Conservation (phyloP, 1,140 invertebrate species). For the Araneus ventricosus region DNA sequence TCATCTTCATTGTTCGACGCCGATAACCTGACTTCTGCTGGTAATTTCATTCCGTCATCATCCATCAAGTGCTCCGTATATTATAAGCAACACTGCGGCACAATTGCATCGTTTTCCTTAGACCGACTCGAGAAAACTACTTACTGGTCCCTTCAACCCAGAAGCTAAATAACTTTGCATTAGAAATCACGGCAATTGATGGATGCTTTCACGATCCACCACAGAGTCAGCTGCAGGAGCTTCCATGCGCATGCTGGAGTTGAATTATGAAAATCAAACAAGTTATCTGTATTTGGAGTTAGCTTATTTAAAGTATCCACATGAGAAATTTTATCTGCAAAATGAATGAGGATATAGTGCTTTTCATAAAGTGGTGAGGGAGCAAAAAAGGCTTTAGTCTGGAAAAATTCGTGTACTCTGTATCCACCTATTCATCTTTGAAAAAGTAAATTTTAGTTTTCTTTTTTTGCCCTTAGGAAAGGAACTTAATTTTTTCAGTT, state of each 20-base stretch:
- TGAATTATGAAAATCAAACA: conserved; percentile 3
- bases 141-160: not conserved
- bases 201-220: not conserved
- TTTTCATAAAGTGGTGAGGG: no score
- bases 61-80: not conserved
- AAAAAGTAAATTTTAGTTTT: no score
- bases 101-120: not conserved
- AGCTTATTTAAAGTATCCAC: not conserved
- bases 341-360: not conserved
- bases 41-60: conserved; percentile 6
- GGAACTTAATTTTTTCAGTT: no score
- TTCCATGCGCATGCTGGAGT: not conserved
- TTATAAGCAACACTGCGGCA: not conserved
- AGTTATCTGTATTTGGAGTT: not conserved
- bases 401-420: no score
- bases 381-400: no score
- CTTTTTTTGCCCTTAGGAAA: no score
- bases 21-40: conserved; percentile 20
- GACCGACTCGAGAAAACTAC: not conserved
- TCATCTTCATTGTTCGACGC: not conserved
- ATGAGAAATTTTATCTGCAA: not conserved
- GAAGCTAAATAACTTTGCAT: not conserved
- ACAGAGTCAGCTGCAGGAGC: not conserved
- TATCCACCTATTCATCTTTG: no score
- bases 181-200: not conserved